Conservation (phyloP, 2,113 vertebrate species). For the Tamias sibiricus region DNA sequence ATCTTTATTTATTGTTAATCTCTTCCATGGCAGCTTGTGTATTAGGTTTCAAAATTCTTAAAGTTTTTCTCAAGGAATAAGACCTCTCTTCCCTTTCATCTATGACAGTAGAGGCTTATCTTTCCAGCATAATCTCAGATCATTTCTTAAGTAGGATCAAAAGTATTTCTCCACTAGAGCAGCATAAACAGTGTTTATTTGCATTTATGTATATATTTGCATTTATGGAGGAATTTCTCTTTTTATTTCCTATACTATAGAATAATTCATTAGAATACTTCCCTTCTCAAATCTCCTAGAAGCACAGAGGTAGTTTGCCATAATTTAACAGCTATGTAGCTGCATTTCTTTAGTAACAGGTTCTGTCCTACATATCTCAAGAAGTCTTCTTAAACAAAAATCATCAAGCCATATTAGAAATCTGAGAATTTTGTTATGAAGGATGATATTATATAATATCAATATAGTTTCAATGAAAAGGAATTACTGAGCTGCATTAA, state of each 20-base stretch:
- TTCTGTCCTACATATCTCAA: background rate
- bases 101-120: background rate
- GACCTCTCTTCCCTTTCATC: background rate
- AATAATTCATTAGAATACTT: background rate
- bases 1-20: background rate
- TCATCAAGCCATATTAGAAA: conserved; percentile 16
- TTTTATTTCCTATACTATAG: background rate
- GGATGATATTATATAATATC: background rate
- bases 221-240: background rate
- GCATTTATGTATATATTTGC: background rate
- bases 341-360: conserved; percentile 41
- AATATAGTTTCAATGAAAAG: background rate
- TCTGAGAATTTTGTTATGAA: conserved; percentile 12
- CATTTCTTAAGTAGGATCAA: background rate
- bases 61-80: conserved; percentile 19
- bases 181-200: background rate
- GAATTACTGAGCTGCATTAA: background rate
- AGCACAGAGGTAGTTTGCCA: background rate
- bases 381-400: conserved; percentile 50
- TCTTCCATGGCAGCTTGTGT: background rate
- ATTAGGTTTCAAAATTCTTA: conserved; percentile 54
- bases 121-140: background rate
- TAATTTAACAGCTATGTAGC: conserved; percentile 11
- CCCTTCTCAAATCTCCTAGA: background rate
- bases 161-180: background rate